Evolutionary conservation across 2,797 vertebrate genomes (phyloP).

Genomic region (Corythornis leucogaster): DNA sequence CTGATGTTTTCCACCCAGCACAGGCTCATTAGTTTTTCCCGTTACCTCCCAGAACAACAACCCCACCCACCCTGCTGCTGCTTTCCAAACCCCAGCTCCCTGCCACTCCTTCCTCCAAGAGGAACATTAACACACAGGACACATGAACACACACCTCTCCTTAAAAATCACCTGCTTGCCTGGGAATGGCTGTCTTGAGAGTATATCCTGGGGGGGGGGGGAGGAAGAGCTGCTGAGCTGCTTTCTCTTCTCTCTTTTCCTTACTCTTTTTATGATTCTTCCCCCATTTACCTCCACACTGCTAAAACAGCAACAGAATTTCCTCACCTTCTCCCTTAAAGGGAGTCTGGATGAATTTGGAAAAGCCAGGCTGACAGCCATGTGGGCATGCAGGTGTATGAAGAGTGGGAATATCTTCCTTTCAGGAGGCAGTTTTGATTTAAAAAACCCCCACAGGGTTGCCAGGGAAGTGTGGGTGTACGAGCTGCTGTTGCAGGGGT

Average conservation of each 20-base stretch:
- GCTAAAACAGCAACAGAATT: background rate
- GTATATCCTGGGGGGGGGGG: rapidly evolving
- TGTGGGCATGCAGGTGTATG: background rate
- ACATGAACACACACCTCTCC: background rate
- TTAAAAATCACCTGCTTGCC: background rate
- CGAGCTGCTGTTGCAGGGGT: background rate
- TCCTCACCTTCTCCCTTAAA: background rate
- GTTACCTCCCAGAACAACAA: background rate
- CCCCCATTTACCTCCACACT: background rate
- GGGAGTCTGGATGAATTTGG: background rate
- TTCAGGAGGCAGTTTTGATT: background rate
- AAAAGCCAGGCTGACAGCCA: background rate
- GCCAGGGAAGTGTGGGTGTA: background rate
- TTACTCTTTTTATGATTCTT: background rate
- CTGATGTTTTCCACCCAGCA: background rate
- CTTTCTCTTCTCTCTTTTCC: background rate
- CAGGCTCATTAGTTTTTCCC: conserved; percentile 3
- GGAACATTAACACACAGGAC: background rate
- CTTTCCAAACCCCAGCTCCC: background rate
- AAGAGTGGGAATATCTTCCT: background rate
- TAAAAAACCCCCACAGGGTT: background rate
- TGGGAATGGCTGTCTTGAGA: background rate
- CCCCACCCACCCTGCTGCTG: background rate
- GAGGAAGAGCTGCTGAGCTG: too few relatives aligned
- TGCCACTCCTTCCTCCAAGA: background rate